Evolutionary conservation across 2,797 vertebrate species (phyloP).

Genomic region (Limosa lapponica): DNA sequence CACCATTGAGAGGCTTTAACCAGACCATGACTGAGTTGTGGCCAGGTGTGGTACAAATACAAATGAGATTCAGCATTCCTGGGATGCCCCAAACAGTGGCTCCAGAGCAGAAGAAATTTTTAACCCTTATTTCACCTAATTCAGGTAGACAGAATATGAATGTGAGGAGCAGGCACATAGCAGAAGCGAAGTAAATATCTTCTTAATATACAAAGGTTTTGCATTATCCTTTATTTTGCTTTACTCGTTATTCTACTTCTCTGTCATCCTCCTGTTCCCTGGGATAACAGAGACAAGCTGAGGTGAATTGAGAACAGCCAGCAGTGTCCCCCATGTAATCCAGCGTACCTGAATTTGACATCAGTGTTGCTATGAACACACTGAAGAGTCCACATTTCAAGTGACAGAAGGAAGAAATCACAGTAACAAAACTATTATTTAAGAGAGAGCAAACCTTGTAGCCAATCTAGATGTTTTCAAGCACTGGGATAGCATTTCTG

Average conservation of each 20-base stretch:
- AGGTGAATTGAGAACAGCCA: neutral
- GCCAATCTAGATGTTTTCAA: neutral
- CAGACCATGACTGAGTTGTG: neutral
- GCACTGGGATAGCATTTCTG: neutral
- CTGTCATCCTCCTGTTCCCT: neutral
- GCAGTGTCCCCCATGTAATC: neutral
- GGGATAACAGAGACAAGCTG: neutral
- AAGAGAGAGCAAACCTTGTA: neutral
- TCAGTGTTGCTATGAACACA: neutral
- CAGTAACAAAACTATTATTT: neutral
- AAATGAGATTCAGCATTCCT: slow-evolving; percentile 14
- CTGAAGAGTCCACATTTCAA: neutral
- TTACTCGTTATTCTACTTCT: neutral
- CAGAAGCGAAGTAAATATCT: neutral
- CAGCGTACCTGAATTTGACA: neutral
- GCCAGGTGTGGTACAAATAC: neutral
- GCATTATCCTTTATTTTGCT: neutral
- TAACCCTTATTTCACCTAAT: neutral
- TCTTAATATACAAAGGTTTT: neutral
- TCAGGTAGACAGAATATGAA: neutral
- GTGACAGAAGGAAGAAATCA: neutral
- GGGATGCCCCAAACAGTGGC: neutral
- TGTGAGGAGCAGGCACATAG: neutral
- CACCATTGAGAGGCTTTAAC: neutral
- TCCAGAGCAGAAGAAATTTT: neutral